phyloP scores from a whole-genome alignment of 1,140 invertebrate genomes.

The Lasioglossum albipes region DNA sequence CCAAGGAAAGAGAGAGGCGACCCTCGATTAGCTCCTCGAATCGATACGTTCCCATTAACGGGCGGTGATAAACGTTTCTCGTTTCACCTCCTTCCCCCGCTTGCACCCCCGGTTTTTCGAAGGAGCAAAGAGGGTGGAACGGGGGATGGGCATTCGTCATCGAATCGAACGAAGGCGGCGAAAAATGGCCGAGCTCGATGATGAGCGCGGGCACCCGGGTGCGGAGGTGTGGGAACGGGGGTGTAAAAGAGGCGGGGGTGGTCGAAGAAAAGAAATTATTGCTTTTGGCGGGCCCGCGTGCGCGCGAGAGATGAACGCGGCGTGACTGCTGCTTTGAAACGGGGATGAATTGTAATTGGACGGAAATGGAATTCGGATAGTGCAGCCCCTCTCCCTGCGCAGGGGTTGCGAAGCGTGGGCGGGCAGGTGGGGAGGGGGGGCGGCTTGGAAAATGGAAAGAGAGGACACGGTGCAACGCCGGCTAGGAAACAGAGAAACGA shows the following conservation, averaged over 20 bases:
- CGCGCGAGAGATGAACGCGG: slow-evolving; percentile 65
- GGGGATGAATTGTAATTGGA: slow-evolving; percentile 76
- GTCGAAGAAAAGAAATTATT: slow-evolving; percentile 58
- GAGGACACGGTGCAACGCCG: neutral
- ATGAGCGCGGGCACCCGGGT: slow-evolving; percentile 3
- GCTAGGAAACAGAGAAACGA: slow-evolving; percentile 33
- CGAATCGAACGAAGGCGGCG: neutral
- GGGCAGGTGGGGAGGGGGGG: slow-evolving; percentile 9
- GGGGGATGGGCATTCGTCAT: slow-evolving; percentile 27
- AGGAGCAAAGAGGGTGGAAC: neutral
- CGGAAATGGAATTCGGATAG: slow-evolving; percentile 76
- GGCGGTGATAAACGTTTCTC: slow-evolving; percentile 9
- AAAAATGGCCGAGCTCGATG: slow-evolving; percentile 8
- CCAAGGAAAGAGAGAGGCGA: too few relatives aligned
- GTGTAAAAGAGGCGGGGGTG: neutral
- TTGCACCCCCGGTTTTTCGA: neutral
- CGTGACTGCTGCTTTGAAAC: slow-evolving; percentile 70
- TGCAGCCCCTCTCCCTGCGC: slow-evolving; percentile 35
- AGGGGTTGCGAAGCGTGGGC: too few relatives aligned
- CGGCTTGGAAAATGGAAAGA: slow-evolving; percentile 1
- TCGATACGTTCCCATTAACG: slow-evolving; percentile 35
- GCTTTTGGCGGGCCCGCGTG: slow-evolving; percentile 45
- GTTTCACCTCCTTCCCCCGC: neutral
- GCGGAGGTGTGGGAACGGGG: neutral
- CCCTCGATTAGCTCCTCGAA: slow-evolving; percentile 40